phyloP scores from a whole-genome alignment of 2,113 vertebrate species.

The Mormoops blainvillei region DNA sequence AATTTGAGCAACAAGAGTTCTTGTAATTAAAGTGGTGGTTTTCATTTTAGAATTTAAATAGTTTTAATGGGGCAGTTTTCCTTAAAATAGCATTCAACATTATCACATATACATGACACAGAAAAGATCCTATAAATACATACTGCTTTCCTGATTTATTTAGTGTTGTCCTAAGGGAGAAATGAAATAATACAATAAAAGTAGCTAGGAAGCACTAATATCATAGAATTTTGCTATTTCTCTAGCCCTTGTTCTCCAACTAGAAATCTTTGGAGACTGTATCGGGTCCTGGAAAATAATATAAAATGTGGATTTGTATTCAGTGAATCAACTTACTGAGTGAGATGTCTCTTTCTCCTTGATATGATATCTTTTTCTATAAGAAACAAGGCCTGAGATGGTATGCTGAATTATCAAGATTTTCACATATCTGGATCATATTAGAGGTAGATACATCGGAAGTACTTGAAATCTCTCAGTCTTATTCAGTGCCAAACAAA shows the following conservation, averaged over 20 bases:
- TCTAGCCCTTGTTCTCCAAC: constrained; percentile 22
- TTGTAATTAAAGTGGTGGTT: not conserved
- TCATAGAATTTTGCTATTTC: constrained; percentile 28
- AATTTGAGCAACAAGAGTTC: constrained; percentile 21
- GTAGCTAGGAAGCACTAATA: not conserved
- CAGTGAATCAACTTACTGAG: not conserved
- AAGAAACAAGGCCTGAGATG: not conserved
- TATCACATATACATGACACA: not conserved
- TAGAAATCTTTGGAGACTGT: constrained; percentile 29
- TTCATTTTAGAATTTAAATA: constrained; percentile 42
- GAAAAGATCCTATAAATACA: not conserved
- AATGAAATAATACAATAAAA: constrained; percentile 34
- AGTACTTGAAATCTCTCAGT: constrained; percentile 15
- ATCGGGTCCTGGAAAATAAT: not conserved
- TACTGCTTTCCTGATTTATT: constrained; percentile 42
- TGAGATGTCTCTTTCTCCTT: not conserved
- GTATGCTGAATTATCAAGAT: not conserved
- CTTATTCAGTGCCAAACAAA: constrained; percentile 27
- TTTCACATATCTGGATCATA: constrained; percentile 22
- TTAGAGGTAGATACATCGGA: not conserved
- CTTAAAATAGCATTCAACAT: not conserved
- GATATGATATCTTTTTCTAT: not conserved
- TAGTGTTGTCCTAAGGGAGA: not conserved
- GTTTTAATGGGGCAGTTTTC: not conserved
- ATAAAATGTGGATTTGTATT: constrained; percentile 47